Evolutionary conservation across 2,113 vertebrate species (phyloP), one percentile per base, ranked within the genome.

Genomic region (Phoenicopterus ruber): DNA sequence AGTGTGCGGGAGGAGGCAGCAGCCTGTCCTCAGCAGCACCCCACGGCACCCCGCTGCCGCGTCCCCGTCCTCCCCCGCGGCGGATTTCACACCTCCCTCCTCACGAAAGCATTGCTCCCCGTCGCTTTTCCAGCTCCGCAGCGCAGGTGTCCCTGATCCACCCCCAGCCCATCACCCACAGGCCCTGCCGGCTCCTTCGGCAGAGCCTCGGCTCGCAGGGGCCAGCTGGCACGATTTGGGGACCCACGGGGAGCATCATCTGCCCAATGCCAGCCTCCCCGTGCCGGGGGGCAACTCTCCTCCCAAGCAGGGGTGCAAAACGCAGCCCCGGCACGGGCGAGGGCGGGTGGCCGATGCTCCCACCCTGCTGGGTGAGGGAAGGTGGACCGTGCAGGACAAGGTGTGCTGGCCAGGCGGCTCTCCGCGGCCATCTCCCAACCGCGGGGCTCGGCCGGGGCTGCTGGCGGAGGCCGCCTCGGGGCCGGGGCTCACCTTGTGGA

Each of bases 401-500:
- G 17, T 0, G 36, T 15, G 42, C 49, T 1, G 22, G 59, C 6
- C 9, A 6, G 25, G 32, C 2, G 6, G 7, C n/a, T 40, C 32
- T 29, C 32, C 14, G 2, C 2, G 5, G 55, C 55, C 31, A 10
- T 2, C 36, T 40, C 52, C 72, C 34, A 7, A 4, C 8, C 0
- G 2, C 4, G 2, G 29, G 31, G 44, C 28, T 71, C 4, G 2
- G 10, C 47, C 3, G 28, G 34, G 34, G 62, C 55, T 6, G 65
- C 58, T 1, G 63, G 19, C 9, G 3, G 32, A 44, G 46, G 63
- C 47, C 47, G 3, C 17, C 29, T 10, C 11, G 1, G 8, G 25
- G 22, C 47, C 14, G 4, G 34, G 36, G 83, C 97, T 98, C 96
- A 99, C 99, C 99, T 99, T 99, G 97, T 99, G 99, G 58, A 99